A percentile compares a stretch with the other conserved stretches of the same genome.
phyloP scores from a whole-genome alignment of 2,888 invertebrate genomes.

The Micropterix aruncella region DNA sequence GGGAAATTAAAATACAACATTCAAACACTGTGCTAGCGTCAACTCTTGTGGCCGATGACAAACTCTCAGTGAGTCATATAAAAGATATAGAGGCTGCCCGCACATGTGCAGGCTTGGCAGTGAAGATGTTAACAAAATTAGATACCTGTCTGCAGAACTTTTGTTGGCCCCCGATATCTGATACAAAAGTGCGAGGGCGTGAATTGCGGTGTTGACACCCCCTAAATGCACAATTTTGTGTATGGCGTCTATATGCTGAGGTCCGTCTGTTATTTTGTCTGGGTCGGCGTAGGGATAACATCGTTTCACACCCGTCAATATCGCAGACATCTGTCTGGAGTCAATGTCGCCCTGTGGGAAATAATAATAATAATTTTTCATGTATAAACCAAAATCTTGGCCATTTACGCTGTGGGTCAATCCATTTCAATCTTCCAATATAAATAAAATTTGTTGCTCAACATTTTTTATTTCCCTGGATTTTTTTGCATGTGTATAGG shows the following conservation, averaged over 20 bases:
- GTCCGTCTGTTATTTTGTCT: conserved; percentile 34
- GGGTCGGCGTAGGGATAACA: conserved; percentile 71
- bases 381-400: conserved; percentile 3
- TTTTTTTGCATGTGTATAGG: no score
- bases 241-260: conserved; percentile 53
- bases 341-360: conserved; percentile 52
- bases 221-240: conserved; percentile 65
- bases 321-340: conserved; percentile 61
- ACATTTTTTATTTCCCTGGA: no score
- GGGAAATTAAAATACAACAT: neutral
- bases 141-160: conserved; percentile 44
- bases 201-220: conserved; percentile 41
- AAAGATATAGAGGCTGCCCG: no score
- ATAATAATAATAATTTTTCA: conserved; percentile 15
- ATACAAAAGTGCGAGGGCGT: conserved; percentile 37
- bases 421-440: neutral
- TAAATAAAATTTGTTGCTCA: no score
- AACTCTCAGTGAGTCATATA: no score
- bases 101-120: no score
- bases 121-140: no score
- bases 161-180: conserved; percentile 36
- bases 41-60: no score
- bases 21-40: neutral
- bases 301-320: conserved; percentile 67
- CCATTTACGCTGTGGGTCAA: neutral